Evolutionary conservation across 2,888 invertebrate genomes (phyloP).

Genomic region (Druceiella hillmani): DNA sequence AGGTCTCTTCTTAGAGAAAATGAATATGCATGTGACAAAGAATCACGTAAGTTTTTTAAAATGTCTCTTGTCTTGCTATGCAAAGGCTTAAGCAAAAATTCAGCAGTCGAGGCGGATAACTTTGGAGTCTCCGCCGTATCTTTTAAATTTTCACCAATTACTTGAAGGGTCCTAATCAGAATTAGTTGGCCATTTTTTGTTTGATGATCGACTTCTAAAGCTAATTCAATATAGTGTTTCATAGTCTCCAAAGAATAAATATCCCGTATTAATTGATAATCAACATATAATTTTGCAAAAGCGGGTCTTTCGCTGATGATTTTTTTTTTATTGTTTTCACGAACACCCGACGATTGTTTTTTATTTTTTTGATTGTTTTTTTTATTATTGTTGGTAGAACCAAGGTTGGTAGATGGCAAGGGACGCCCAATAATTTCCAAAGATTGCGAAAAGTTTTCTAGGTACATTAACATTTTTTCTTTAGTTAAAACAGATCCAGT

Average conservation of each 20-base stretch:
- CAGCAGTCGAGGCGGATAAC: neutral
- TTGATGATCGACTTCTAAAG: constrained; percentile 6
- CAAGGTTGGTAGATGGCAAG: too few species aligned
- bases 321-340: neutral
- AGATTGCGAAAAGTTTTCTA: neutral
- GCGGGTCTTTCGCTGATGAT: neutral
- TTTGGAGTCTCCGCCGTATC: neutral
- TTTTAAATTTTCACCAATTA: neutral
- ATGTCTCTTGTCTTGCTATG: neutral
- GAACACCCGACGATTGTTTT: too few species aligned
- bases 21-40: neutral
- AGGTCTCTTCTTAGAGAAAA: neutral
- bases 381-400: too few species aligned
- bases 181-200: neutral
- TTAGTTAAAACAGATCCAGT: constrained; percentile 2
- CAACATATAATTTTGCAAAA: constrained; percentile 21
- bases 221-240: constrained; percentile 16
- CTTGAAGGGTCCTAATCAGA: neutral
- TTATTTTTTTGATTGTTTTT: too few species aligned
- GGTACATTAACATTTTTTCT: neutral
- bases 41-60: neutral
- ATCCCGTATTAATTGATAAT: constrained; percentile 20
- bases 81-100: neutral
- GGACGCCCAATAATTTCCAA: neutral
- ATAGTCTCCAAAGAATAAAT: constrained; percentile 19